phyloP scores from a whole-genome alignment of 2,113 vertebrate species.

The Strix aluco region DNA sequence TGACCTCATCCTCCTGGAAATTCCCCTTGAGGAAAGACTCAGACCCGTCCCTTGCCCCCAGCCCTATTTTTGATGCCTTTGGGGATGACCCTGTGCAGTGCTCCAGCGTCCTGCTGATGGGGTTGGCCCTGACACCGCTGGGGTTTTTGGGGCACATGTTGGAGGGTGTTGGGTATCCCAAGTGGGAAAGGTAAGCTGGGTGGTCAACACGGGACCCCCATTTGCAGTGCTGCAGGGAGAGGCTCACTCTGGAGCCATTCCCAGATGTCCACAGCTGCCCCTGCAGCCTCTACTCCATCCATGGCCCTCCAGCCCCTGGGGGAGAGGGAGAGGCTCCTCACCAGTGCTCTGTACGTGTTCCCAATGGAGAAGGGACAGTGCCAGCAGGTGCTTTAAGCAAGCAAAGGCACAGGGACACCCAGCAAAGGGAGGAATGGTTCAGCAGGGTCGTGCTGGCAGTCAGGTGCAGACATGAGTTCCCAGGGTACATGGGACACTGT shows the following conservation, averaged over 20 bases:
- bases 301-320: accelerated
- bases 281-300: background rate
- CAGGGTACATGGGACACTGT: background rate
- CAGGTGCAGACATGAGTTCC: background rate
- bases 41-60: background rate
- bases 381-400: background rate
- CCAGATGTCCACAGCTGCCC: too few relatives aligned
- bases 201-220: accelerated
- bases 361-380: background rate
- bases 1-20: background rate
- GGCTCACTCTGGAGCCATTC: background rate
- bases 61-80: background rate
- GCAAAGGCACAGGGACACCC: background rate
- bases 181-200: background rate
- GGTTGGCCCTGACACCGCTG: background rate
- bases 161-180: background rate
- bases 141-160: background rate
- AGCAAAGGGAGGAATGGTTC: background rate
- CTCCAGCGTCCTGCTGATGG: background rate
- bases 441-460: background rate
- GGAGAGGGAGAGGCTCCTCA: background rate
- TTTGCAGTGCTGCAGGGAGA: accelerated
- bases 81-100: background rate
- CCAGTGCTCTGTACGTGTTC: accelerated
- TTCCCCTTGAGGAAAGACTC: background rate